Percentiles rank a stretch among this genome's conserved stretches.
Conservation (phyloP, 1,140 invertebrate species). For the Saccostrea echinata region DNA sequence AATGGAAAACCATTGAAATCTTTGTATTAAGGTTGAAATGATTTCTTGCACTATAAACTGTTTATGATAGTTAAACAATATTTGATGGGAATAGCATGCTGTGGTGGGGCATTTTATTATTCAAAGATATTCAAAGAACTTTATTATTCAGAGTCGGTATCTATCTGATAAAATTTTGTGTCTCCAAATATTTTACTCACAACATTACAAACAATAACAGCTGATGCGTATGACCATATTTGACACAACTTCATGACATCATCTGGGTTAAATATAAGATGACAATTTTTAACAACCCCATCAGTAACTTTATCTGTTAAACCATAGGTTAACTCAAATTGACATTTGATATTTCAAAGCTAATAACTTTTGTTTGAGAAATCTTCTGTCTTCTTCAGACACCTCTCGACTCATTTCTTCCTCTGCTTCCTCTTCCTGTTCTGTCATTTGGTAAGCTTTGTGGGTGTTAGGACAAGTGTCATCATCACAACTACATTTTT, state of each 20-base stretch:
- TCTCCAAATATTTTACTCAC: background rate
- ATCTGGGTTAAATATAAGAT: background rate
- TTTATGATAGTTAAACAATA: too few relatives aligned
- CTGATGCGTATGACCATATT: slow-evolving; percentile 14
- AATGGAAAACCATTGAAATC: too few relatives aligned
- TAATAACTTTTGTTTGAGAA: background rate
- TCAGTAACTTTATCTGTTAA: slow-evolving; percentile 36
- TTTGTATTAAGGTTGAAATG: too few relatives aligned
- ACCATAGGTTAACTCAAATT: slow-evolving; percentile 25
- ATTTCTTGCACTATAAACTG: too few relatives aligned
- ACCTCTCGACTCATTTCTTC: slow-evolving; percentile 32
- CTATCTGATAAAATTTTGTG: background rate
- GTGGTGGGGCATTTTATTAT: too few relatives aligned
- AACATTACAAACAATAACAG: background rate
- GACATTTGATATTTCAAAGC: slow-evolving; percentile 23
- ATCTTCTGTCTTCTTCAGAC: background rate
- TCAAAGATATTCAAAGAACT: too few relatives aligned
- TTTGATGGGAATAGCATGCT: too few relatives aligned
- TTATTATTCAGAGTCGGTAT: slow-evolving; percentile 7
- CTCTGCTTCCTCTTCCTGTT: background rate
- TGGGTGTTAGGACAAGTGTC: slow-evolving; percentile 4
- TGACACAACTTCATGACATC: background rate
- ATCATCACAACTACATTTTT: slow-evolving; percentile 26
- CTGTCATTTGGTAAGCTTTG: background rate
- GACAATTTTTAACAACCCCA: background rate